Base-by-base conservation (phyloP, 2,797 vertebrate genomes). In the Fistularia commersonii region DNA sequence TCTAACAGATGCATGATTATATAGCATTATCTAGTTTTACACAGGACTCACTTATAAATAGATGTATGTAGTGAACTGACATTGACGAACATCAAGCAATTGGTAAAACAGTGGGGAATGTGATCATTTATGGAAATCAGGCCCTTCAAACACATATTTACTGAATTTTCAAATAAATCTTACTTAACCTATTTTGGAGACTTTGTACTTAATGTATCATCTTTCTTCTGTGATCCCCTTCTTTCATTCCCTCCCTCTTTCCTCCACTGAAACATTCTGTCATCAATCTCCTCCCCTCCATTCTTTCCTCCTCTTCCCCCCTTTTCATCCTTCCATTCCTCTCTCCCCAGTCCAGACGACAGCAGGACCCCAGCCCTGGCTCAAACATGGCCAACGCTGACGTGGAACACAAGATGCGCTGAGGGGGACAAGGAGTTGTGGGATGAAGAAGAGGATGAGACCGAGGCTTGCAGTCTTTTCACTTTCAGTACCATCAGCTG, bases 341-440 rank as follows among this genome's bases (percentile, higher is more conserved):
- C 47, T 78, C 76, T 71, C 73, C 72, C 61, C 90, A 99, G 97
- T 93, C 93, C 91, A 97, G 94, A 93, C 93, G 94, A 88, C 96
- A 97, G 73, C 95, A 97, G 94, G 93, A 98, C 91, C 94, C 93
- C 91, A 95, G 92, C 89, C 93, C 94, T 85, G 94, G 94, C 64
- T 95, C 94, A 64, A 95, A 90, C 89, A 91, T 98, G 86, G 93
- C 93, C 73, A 94, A 93, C 50, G 89, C 93, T 23, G 94, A 98
- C 2, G 52, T 77, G 45, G 95, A 97, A 79, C 93, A 96, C 88
- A 98, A 97, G 88, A 91, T 96, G 76, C 93, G 94, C 87, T 97
- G 92, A 91, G 57, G 67, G 76, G 40, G 74, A 76, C 11, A 32
- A 51, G 3, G 32, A 53, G 51, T 50, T 10, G 43, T 5, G 33